Evolutionary conservation across 1,140 invertebrate genomes (phyloP).

Genomic region (Maconellicoccus hirsutus): DNA sequence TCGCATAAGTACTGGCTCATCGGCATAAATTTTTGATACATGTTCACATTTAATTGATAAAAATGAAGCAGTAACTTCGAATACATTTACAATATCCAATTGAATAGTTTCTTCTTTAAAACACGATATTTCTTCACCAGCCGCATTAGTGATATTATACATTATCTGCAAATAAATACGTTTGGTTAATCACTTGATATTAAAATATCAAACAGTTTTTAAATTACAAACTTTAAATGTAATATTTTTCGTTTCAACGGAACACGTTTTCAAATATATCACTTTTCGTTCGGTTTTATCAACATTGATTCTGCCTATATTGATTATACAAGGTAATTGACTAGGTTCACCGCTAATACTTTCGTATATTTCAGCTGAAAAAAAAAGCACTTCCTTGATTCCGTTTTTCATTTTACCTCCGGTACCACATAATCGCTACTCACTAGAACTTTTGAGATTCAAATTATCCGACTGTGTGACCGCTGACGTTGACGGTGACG

Average conservation of each 20-base stretch:
- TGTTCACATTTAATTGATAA: constrained; percentile 50
- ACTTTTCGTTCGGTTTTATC: not conserved
- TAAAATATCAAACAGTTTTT: not conserved
- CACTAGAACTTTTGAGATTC: not conserved
- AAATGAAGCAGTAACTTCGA: constrained; percentile 55
- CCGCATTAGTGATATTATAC: constrained; percentile 22
- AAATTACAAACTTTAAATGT: not conserved
- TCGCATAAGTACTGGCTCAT: constrained; percentile 56
- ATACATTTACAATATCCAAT: constrained; percentile 52
- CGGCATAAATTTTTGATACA: constrained; percentile 50
- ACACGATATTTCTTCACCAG: constrained; percentile 27
- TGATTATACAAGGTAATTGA: not conserved
- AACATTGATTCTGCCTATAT: not conserved
- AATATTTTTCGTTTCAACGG: not conserved
- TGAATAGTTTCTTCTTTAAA: constrained; percentile 47
- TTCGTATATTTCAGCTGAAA: not conserved
- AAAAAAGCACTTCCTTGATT: not conserved
- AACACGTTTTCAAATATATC: not conserved
- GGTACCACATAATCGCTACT: too few species aligned
- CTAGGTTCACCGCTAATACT: not conserved
- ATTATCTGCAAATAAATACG: constrained; percentile 25
- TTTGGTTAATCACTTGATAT: not conserved
- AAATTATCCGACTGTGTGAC: not conserved
- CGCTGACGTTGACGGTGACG: not conserved
- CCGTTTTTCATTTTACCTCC: not conserved